Evolutionary conservation across 2,888 invertebrate species (phyloP).

Genomic region (Oligia fasciuncula): DNA sequence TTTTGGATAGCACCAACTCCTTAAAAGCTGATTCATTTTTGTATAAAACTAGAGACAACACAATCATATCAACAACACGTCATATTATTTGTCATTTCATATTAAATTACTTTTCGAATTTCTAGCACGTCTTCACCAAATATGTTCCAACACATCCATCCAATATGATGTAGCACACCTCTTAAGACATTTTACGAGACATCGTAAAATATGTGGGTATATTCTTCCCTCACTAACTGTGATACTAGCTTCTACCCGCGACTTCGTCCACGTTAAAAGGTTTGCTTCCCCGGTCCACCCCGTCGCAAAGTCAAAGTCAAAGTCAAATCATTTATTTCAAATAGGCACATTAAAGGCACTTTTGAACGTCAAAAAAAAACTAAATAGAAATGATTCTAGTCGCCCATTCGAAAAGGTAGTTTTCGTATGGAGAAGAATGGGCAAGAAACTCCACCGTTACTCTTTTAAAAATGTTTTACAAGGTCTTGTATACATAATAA

Average conservation of each 20-base stretch:
- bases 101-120: background rate
- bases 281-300: background rate
- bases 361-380: too few relatives aligned
- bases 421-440: too few relatives aligned
- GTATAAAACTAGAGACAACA: background rate
- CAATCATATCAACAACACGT: background rate
- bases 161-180: conserved; percentile 26
- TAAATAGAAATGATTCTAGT: too few relatives aligned
- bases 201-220: conserved; percentile 49
- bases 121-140: conserved; percentile 3
- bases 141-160: conserved; percentile 13
- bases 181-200: conserved; percentile 53
- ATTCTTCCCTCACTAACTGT: background rate
- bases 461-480: too few relatives aligned
- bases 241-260: background rate
- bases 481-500: too few relatives aligned
- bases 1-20: background rate
- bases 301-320: too few relatives aligned
- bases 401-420: too few relatives aligned
- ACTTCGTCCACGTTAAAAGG: background rate
- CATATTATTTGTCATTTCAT: conserved; percentile 16
- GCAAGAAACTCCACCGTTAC: too few relatives aligned
- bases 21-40: background rate
- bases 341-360: too few relatives aligned
- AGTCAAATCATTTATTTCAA: too few relatives aligned